These are phyloP conservation scores for Samia ricini DNA, from an alignment of 1,140 invertebrate genomes.

Conservation along the genomic window DNA sequence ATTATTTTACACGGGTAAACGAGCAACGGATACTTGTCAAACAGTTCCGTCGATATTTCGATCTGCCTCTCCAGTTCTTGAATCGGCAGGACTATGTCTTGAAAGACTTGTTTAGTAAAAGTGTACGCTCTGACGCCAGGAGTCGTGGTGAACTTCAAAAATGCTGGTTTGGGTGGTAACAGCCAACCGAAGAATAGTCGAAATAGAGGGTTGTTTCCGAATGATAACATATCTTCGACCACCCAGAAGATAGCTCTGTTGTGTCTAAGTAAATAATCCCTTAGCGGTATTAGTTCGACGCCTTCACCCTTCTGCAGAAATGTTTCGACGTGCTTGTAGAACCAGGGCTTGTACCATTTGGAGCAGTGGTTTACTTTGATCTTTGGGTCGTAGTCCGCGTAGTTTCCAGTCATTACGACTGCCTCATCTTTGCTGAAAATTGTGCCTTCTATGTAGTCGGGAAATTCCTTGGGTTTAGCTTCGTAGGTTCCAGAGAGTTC, in stretches of 20 bases:
- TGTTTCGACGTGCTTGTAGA: slow-evolving; percentile 87
- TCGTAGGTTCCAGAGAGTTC: slow-evolving; percentile 77
- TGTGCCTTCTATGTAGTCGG: slow-evolving; percentile 89
- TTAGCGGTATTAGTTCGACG: slow-evolving; percentile 86
- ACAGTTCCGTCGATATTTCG: slow-evolving; percentile 81
- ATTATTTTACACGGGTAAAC: slow-evolving; percentile 89
- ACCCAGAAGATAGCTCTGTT: slow-evolving; percentile 91
- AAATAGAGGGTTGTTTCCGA: slow-evolving; percentile 89
- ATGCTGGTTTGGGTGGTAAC: slow-evolving; percentile 89
- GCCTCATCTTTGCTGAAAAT: slow-evolving; percentile 82
- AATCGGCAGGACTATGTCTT: slow-evolving; percentile 90
- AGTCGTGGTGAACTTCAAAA: slow-evolving; percentile 90
- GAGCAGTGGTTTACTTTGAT: slow-evolving; percentile 83
- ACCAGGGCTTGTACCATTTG: slow-evolving; percentile 91
- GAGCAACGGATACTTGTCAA: slow-evolving; percentile 88
- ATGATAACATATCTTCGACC: slow-evolving; percentile 89
- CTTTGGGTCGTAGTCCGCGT: slow-evolving; percentile 61
- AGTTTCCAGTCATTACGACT: slow-evolving; percentile 87
- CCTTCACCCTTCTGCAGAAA: slow-evolving; percentile 66
- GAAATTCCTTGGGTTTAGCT: slow-evolving; percentile 78
- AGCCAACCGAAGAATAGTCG: slow-evolving; percentile 87
- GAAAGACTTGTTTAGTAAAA: slow-evolving; percentile 89
- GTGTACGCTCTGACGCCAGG: slow-evolving; percentile 87
- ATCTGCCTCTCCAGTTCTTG: slow-evolving; percentile 82
- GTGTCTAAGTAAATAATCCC: slow-evolving; percentile 89